phyloP scores from a whole-genome alignment of 2,113 vertebrate species.

The Myiagra hebetior region DNA sequence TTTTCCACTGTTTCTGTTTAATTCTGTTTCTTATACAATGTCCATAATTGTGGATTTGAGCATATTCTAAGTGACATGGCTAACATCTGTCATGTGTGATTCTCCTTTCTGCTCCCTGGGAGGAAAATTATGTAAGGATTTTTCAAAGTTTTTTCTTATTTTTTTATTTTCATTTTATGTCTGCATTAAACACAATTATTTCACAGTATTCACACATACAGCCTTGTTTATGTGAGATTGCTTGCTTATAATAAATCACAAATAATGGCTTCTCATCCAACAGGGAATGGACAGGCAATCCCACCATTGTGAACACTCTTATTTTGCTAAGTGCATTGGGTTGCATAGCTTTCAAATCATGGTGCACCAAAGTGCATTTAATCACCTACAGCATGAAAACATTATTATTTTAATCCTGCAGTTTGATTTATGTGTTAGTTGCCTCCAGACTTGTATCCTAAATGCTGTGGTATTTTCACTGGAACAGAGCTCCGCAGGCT shows the following conservation, averaged over 20 bases:
- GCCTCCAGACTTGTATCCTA: constrained; percentile 21
- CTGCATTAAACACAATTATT: constrained; percentile 39
- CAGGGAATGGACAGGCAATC: constrained; percentile 44
- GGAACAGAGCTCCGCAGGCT: constrained; percentile 36
- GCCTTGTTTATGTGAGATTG: constrained; percentile 51
- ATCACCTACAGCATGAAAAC: constrained; percentile 49
- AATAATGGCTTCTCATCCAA: constrained; percentile 54
- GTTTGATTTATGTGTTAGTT: constrained; percentile 40
- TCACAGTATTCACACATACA: constrained; percentile 9
- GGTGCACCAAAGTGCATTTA: constrained; percentile 31
- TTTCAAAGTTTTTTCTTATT: constrained; percentile 34
- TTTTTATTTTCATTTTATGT: constrained; percentile 46
- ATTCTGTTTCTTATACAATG: constrained; percentile 49
- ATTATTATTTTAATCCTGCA: constrained; percentile 40
- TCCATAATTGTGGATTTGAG: constrained; percentile 53
- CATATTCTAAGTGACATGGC: constrained; percentile 59
- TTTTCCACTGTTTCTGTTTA: constrained; percentile 8
- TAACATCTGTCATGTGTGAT: constrained; percentile 69
- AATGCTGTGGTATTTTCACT: constrained; percentile 45
- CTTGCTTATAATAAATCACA: constrained; percentile 46
- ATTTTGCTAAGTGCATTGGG: constrained; percentile 3
- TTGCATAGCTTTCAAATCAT: constrained; percentile 29
- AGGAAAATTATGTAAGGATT: constrained; percentile 70
- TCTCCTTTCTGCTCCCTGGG: constrained; percentile 71
- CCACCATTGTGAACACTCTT: constrained; percentile 6